These are phyloP conservation scores for Mionectes macconnelli DNA, from an alignment of 2,113 vertebrate genomes.

Conservation along the genomic window DNA sequence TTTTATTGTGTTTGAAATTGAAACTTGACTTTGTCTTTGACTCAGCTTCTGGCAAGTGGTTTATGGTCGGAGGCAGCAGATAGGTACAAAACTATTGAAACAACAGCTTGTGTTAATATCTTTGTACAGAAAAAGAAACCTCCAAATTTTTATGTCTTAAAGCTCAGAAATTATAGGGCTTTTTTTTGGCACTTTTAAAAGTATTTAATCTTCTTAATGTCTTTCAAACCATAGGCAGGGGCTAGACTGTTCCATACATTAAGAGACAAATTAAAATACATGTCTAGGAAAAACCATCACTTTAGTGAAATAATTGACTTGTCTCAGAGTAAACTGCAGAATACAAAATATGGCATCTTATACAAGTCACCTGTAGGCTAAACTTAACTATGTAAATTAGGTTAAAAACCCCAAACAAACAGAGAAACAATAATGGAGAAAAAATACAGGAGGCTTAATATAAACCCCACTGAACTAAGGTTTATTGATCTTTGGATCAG, in stretches of 20 bases:
- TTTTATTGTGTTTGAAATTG: constrained; percentile 1
- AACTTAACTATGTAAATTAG: neutral
- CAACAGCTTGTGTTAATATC: neutral
- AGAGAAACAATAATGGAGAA: neutral
- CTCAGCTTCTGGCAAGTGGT: neutral
- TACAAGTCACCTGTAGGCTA: neutral
- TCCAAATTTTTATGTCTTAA: neutral
- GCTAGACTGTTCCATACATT: neutral
- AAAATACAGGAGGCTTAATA: neutral
- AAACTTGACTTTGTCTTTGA: neutral
- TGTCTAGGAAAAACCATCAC: neutral
- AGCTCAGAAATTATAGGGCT: neutral
- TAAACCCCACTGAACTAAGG: neutral
- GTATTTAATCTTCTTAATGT: neutral
- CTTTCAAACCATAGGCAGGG: neutral
- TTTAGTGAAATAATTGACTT: neutral
- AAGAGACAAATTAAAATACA: neutral
- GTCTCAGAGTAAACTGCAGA: neutral
- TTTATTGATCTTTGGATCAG: neutral
- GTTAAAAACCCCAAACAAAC: neutral
- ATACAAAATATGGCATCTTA: neutral
- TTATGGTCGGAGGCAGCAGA: neutral
- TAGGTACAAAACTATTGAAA: neutral
- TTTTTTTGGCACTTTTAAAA: neutral
- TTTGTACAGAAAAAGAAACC: neutral